Conservation (phyloP, 2,888 invertebrate species). For the Megastigmus dorsalis region DNA sequence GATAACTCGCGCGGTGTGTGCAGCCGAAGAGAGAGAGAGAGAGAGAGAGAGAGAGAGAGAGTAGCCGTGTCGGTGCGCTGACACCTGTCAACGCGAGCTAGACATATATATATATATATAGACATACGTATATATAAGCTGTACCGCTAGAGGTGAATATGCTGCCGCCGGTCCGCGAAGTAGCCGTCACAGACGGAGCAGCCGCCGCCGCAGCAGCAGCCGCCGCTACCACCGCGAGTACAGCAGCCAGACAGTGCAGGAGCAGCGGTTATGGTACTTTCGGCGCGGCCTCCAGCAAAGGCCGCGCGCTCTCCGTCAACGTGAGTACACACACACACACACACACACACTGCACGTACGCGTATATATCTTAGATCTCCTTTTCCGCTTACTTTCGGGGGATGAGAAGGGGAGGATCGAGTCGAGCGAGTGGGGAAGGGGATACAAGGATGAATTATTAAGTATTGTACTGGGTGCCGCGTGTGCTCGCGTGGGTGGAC, state of each 20-base stretch:
- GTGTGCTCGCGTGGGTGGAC: no score
- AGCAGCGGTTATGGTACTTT: background rate
- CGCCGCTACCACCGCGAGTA: background rate
- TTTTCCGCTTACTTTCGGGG: no score
- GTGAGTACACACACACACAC: conserved; percentile 32
- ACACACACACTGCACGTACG: no score
- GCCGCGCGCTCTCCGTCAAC: background rate
- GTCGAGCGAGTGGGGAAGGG: no score
- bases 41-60: background rate
- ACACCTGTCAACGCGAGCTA: background rate
- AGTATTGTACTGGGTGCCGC: no score
- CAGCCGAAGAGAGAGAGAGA: background rate
- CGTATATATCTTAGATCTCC: no score
- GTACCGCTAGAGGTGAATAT: background rate
- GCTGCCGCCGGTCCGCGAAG: background rate
- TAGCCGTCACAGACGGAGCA: background rate
- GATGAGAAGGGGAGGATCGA: no score
- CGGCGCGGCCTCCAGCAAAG: conserved; percentile 2
- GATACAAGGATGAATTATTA: no score
- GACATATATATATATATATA: background rate
- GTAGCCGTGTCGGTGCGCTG: background rate
- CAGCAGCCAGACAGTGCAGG: conserved; percentile 11
- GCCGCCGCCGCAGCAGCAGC: background rate
- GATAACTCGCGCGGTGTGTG: no score
- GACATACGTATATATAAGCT: no score